Percentiles rank a stretch among this genome's conserved stretches.
These are phyloP conservation scores for Ditylenchus dipsaci DNA, from an alignment of 1,140 invertebrate species.

Conservation along the genomic window DNA sequence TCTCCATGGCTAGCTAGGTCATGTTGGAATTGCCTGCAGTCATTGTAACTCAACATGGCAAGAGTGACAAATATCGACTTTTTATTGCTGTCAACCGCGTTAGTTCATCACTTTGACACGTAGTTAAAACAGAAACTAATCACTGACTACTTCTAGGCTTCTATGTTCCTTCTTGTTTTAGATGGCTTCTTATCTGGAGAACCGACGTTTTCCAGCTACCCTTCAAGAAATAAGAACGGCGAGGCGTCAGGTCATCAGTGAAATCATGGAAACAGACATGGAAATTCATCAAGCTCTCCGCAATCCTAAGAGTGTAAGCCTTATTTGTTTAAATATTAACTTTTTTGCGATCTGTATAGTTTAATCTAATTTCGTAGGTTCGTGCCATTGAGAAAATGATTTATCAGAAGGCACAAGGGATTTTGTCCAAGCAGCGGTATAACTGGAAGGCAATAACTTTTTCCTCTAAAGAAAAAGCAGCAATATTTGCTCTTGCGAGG, in stretches of 20 bases:
- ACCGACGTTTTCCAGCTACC: slow-evolving; percentile 37
- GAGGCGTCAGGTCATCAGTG: slow-evolving; percentile 22
- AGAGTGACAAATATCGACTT: too few relatives aligned
- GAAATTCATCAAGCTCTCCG: background rate
- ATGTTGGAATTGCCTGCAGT: too few relatives aligned
- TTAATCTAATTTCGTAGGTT: slow-evolving; percentile 1
- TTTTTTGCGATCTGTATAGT: background rate
- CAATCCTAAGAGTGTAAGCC: slow-evolving; percentile 11
- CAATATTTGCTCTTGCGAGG: slow-evolving; percentile 40
- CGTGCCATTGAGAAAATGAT: slow-evolving; percentile 17
- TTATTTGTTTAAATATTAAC: background rate
- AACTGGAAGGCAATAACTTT: slow-evolving; percentile 50
- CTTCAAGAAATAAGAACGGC: slow-evolving; percentile 31
- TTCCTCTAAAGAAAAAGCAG: slow-evolving; percentile 29
- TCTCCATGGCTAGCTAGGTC: too few relatives aligned
- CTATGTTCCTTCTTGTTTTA: slow-evolving; percentile 9
- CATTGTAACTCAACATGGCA: too few relatives aligned
- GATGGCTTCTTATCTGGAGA: slow-evolving; percentile 31
- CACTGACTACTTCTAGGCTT: background rate
- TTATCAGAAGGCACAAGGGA: slow-evolving; percentile 21
- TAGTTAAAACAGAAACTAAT: too few relatives aligned
- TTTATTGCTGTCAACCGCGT: too few relatives aligned
- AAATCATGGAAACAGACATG: slow-evolving; percentile 24
- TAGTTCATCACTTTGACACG: background rate
- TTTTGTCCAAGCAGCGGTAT: slow-evolving; percentile 28